These are phyloP conservation scores for Alosa alosa DNA, from an alignment of 2,113 vertebrate genomes.

Conservation along the genomic window DNA sequence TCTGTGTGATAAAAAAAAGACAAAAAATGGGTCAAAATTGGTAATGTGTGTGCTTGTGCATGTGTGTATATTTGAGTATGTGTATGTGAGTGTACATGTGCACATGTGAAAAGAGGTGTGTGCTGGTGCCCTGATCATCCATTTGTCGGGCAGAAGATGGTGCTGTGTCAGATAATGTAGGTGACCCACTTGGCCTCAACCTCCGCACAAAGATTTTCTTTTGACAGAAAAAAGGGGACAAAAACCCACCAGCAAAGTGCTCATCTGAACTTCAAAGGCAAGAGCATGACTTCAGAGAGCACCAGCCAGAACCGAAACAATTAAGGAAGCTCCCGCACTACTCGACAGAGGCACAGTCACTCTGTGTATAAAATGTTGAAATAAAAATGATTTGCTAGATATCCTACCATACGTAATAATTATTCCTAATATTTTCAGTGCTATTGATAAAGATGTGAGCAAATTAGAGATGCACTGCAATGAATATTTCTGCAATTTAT, in stretches of 20 bases:
- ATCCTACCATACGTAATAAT: neutral
- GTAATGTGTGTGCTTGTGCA: neutral
- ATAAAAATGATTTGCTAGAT: neutral
- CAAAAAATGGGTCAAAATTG: neutral
- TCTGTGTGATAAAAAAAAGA: neutral
- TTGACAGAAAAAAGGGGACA: conserved; percentile 32
- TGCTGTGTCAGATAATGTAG: conserved; percentile 36
- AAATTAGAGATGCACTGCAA: neutral
- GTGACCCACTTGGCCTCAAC: conserved; percentile 47
- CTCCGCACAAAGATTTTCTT: conserved; percentile 29
- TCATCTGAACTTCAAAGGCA: conserved; percentile 30
- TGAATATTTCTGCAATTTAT: neutral
- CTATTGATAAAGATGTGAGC: neutral
- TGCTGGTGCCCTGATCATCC: neutral
- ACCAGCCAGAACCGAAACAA: neutral
- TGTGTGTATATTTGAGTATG: neutral
- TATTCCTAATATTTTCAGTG: neutral
- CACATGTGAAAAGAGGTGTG: neutral
- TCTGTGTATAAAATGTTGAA: neutral
- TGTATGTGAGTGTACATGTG: neutral
- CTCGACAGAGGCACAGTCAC: neutral
- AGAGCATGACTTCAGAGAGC: conserved; percentile 7
- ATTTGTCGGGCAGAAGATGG: conserved; percentile 20
- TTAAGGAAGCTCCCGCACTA: neutral
- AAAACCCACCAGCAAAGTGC: conserved; percentile 27